phyloP scores from a whole-genome alignment of 2,797 vertebrate genomes.

The Pangasius djambal region DNA sequence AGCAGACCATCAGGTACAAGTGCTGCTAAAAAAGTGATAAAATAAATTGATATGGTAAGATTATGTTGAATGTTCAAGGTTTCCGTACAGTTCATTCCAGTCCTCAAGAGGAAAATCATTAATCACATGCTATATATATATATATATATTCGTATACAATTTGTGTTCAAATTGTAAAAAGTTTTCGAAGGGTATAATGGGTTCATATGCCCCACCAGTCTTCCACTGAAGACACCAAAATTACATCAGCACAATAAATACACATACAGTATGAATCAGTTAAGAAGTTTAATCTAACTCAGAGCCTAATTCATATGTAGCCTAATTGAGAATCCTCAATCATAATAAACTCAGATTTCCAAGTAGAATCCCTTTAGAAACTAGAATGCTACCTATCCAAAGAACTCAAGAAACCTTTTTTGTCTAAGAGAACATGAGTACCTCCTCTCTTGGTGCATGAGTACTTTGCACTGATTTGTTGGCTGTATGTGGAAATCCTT shows the following conservation, averaged over 20 bases:
- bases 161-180: background rate
- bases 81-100: background rate
- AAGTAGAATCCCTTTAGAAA: background rate
- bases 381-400: background rate
- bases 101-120: background rate
- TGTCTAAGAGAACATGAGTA: background rate
- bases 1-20: constrained; percentile 87
- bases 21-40: background rate
- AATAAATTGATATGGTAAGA: background rate
- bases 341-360: background rate
- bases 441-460: background rate
- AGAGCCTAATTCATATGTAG: background rate
- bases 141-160: too few species aligned
- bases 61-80: too few species aligned
- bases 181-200: background rate
- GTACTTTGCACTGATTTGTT: background rate
- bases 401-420: background rate
- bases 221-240: background rate
- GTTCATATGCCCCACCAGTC: background rate
- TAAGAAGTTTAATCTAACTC: background rate
- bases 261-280: background rate
- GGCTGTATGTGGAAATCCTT: background rate
- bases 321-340: background rate
- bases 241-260: background rate
- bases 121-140: background rate